Evolutionary conservation across 2,888 invertebrate genomes (phyloP).

Genomic region (Caenorhabditis plicata): DNA sequence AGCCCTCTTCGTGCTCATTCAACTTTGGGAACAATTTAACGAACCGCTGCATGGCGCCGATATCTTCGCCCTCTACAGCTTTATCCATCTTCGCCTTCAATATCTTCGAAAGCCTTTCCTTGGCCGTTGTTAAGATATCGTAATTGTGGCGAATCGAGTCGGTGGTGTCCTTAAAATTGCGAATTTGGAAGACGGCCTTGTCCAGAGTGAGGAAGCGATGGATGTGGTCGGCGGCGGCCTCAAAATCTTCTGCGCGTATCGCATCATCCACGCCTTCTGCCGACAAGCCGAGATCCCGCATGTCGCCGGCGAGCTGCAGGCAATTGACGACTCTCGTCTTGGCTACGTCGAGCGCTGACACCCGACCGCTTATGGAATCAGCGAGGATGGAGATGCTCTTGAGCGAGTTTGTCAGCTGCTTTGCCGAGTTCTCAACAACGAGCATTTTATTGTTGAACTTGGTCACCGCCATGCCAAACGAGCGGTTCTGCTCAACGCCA

Average conservation of each 20-base stretch:
- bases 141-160: conserved; percentile 75
- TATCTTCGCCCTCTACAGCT: conserved; percentile 83
- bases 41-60: conserved; percentile 86
- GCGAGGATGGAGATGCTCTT: conserved; percentile 55
- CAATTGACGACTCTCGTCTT: conserved; percentile 91
- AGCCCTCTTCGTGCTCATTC: conserved; percentile 85
- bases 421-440: conserved; percentile 76
- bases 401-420: conserved; percentile 82
- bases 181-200: conserved; percentile 60
- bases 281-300: conserved; percentile 70
- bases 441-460: conserved; percentile 54
- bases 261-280: conserved; percentile 95
- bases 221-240: conserved; percentile 91
- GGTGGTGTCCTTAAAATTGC: conserved; percentile 51
- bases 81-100: conserved; percentile 84
- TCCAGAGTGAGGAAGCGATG: conserved; percentile 71
- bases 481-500: conserved; percentile 44
- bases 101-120: conserved; percentile 68
- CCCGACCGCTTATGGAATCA: conserved; percentile 74
- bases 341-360: conserved; percentile 86
- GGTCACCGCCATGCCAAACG: conserved; percentile 57
- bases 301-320: conserved; percentile 81
- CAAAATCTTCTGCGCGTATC: conserved; percentile 90
- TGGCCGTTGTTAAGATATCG: conserved; percentile 70
- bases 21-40: conserved; percentile 95